Percentiles rank a stretch among this genome's conserved stretches.
Evolutionary conservation across 2,113 vertebrate genomes (phyloP).

Genomic region (Psophia crepitans): DNA sequence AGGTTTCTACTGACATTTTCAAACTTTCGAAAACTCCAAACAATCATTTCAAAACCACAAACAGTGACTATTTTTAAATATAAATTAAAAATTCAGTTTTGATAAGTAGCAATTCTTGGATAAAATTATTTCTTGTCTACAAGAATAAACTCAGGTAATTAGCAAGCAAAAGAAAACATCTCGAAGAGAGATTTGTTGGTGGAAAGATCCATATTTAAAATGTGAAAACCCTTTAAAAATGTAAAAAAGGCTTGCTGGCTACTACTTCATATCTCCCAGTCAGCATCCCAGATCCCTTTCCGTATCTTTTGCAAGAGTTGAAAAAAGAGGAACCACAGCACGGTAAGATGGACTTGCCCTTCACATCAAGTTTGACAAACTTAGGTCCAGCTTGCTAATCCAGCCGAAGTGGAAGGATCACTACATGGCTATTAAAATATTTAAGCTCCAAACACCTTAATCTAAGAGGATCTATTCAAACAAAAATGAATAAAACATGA

Average conservation of each 20-base stretch:
- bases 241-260: background rate
- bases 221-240: background rate
- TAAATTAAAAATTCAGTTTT: background rate
- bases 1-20: background rate
- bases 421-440: background rate
- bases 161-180: background rate
- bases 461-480: background rate
- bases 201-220: background rate
- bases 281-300: background rate
- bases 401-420: background rate
- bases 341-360: background rate
- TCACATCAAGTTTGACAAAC: background rate
- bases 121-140: background rate
- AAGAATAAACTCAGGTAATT: background rate
- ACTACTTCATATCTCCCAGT: background rate
- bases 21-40: background rate
- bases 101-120: background rate
- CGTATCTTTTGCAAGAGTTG: background rate
- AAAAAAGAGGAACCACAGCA: background rate
- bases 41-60: background rate
- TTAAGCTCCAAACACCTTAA: background rate
- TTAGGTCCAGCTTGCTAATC: background rate
- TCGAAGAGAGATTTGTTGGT: background rate
- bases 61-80: background rate
- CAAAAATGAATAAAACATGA: background rate